Conservation (phyloP, 2,797 vertebrate genomes). For the Meda fulgida region DNA sequence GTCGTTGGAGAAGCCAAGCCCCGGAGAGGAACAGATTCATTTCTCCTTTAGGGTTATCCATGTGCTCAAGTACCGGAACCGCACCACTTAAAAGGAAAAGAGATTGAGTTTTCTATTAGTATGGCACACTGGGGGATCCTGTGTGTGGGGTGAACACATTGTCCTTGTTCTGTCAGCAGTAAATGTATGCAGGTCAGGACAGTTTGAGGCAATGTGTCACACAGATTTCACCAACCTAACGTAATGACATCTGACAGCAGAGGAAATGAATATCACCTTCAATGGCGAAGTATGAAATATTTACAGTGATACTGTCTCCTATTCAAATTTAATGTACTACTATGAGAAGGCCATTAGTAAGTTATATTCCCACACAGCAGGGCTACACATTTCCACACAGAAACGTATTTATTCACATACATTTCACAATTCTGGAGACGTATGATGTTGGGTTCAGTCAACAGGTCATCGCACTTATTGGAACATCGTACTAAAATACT, state of each 20-base stretch:
- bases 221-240: slow-evolving; percentile 10
- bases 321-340: background rate
- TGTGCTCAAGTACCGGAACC: slow-evolving; percentile 80
- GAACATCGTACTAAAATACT: background rate
- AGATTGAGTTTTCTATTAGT: slow-evolving; percentile 81
- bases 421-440: background rate
- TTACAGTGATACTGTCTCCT: background rate
- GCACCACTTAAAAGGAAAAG: slow-evolving; percentile 77
- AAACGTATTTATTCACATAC: background rate
- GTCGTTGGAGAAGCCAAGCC: slow-evolving; percentile 70
- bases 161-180: slow-evolving; percentile 66
- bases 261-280: background rate
- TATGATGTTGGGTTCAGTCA: background rate
- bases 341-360: background rate
- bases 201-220: slow-evolving; percentile 39
- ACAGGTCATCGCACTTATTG: background rate
- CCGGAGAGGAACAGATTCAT: slow-evolving; percentile 78
- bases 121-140: slow-evolving; percentile 64
- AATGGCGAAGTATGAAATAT: background rate
- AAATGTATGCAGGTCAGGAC: slow-evolving; percentile 45
- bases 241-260: slow-evolving; percentile 15
- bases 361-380: background rate
- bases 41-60: slow-evolving; percentile 81
- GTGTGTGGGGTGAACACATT: slow-evolving; percentile 46
- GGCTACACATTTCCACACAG: too few species aligned